phyloP scores from a whole-genome alignment of 1,140 invertebrate species.

The Rhopalosiphum padi region DNA sequence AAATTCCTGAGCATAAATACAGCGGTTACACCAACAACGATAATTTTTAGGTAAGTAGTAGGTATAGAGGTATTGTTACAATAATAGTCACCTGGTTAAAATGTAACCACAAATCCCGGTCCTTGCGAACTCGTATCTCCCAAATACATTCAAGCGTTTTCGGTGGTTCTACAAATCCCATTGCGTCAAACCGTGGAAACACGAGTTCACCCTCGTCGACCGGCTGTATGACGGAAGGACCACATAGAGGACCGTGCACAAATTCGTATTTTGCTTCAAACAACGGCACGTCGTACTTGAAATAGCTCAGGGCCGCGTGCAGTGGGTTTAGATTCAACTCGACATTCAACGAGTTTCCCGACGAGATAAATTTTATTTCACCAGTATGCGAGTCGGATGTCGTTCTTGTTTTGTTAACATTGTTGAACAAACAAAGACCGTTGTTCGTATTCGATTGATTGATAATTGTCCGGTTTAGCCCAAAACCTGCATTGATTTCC shows the following conservation, averaged over 20 bases:
- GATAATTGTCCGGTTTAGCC: not conserved
- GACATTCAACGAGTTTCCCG: slow-evolving; percentile 65
- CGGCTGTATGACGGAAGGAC: slow-evolving; percentile 78
- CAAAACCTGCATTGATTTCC: slow-evolving; percentile 63
- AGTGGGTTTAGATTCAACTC: slow-evolving; percentile 71
- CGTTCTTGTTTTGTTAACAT: slow-evolving; percentile 63
- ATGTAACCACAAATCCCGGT: slow-evolving; percentile 83
- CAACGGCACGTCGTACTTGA: slow-evolving; percentile 80
- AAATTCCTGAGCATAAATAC: too few relatives aligned
- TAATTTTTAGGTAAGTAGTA: too few relatives aligned
- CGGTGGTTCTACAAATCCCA: slow-evolving; percentile 77
- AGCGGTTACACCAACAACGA: too few relatives aligned
- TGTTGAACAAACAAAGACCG: slow-evolving; percentile 33
- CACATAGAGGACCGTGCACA: slow-evolving; percentile 85
- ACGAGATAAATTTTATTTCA: slow-evolving; percentile 69
- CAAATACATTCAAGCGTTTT: slow-evolving; percentile 85
- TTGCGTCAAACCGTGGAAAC: slow-evolving; percentile 62
- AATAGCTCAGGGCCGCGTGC: slow-evolving; percentile 83
- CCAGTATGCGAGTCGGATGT: slow-evolving; percentile 65
- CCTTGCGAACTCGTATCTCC: slow-evolving; percentile 81
- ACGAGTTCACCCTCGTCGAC: slow-evolving; percentile 69
- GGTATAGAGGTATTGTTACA: too few relatives aligned
- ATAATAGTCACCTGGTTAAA: slow-evolving; percentile 71
- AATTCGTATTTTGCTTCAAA: slow-evolving; percentile 88
- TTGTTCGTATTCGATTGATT: slow-evolving; percentile 60